Evolutionary conservation across 2,797 vertebrate genomes (phyloP), one percentile per base, ranked within the genome.

Genomic region (Allobates femoralis): DNA sequence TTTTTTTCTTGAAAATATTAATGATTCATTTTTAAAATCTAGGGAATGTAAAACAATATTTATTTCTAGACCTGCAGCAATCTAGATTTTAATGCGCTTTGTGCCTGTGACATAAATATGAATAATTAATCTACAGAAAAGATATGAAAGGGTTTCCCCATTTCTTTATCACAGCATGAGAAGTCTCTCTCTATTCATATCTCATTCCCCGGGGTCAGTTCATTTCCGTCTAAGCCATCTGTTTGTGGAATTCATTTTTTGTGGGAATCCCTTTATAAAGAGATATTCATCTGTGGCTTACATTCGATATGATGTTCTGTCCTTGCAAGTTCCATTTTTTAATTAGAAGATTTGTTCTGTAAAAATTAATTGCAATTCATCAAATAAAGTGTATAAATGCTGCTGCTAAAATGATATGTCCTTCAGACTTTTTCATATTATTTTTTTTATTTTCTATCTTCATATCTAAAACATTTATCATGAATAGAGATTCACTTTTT

Each of bases 141-240:
- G 50, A 82, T 86, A 82, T 77, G 41, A 86, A 85, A 82, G 77
- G 69, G 83, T 84, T 71, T 88, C 73, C 83, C 87, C 60, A 34
- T 30, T 60, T 0, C 28, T 19, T 86, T 82, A 77, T 76, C 79
- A n/a, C 6, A 19, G 60, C 76, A 15, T 46, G 56, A 89, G 82
- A 88, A 0, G 0, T 18, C 62, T 23, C 34, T 23, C 74, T 15
- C 18, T 56, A 64, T 81, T 87, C 19, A 88, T 62, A 81, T 60
- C 82, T 78, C 5, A 30, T 58, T 86, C 79, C 34, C 76, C 83
- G 73, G 69, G 81, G 78, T 56, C 46, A 87, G 37, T 86, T 86
- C 84, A 90, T 87, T 90, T 89, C 88, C 81, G 81, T n/a, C 55
- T 62, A 28, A 78, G 37, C 51, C 19, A 87, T 71, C 18, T 71